These are phyloP conservation scores for Tragulus kanchil DNA, from an alignment of 2,113 vertebrate genomes.

Conservation along the genomic window DNA sequence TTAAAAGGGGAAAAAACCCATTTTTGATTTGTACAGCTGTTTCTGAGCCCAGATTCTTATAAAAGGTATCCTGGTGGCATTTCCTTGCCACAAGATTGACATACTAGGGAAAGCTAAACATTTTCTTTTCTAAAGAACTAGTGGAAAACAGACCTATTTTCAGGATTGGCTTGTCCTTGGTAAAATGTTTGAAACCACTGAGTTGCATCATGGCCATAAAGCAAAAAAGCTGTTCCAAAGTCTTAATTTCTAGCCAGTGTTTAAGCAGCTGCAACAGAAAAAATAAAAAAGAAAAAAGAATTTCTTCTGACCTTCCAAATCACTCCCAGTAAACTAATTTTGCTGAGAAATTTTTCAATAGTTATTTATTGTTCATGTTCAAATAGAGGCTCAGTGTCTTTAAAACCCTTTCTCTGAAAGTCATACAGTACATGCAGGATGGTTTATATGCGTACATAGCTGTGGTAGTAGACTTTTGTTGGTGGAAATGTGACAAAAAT, in stretches of 20 bases:
- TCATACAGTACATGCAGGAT: not conserved
- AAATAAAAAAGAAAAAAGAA: not conserved
- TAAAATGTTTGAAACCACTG: conserved; percentile 70
- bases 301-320: conserved; percentile 44
- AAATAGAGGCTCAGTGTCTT: conserved; percentile 43
- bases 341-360: conserved; percentile 69
- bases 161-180: conserved; percentile 66
- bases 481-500: not conserved
- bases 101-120: conserved; percentile 79
- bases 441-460: not conserved
- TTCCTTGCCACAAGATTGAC: conserved; percentile 77
- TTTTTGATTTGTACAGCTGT: conserved; percentile 77
- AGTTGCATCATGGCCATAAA: conserved; percentile 72
- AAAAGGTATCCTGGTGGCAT: conserved; percentile 74
- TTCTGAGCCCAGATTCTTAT: conserved; percentile 64
- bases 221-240: conserved; percentile 65
- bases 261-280: conserved; percentile 73
- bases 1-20: conserved; percentile 47
- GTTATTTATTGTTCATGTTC: conserved; percentile 53
- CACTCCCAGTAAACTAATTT: conserved; percentile 50
- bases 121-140: conserved; percentile 82
- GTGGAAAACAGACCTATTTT: conserved; percentile 80
- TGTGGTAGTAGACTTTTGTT: conserved; percentile 18
- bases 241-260: conserved; percentile 71
- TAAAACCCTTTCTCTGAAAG: conserved; percentile 28